Evolutionary conservation across 2,113 vertebrate species (phyloP).

Genomic region (Menidia beryllina): DNA sequence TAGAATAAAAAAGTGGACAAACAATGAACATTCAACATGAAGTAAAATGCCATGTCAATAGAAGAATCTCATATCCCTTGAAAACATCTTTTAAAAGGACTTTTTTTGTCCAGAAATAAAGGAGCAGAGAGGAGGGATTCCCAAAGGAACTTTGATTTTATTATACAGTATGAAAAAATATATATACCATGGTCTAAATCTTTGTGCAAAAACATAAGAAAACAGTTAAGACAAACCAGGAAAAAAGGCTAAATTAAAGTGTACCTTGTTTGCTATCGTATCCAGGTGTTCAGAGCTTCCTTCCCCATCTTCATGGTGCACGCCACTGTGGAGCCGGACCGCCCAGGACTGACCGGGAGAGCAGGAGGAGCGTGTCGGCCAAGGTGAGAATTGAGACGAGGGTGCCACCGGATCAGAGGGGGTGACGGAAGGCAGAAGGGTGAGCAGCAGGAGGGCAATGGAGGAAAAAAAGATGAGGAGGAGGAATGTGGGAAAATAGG

Average conservation of each 20-base stretch:
- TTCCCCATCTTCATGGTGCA: constrained; percentile 51
- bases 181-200: too few relatives aligned
- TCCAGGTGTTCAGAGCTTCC: constrained; percentile 79
- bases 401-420: constrained; percentile 17
- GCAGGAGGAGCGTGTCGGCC: constrained; percentile 69
- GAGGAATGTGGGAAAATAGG: constrained; percentile 51
- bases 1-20: too few relatives aligned
- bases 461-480: constrained; percentile 60
- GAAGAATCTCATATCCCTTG: too few relatives aligned
- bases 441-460: constrained; percentile 59
- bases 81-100: too few relatives aligned
- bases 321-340: constrained; percentile 78
- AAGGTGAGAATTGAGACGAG: constrained; percentile 14
- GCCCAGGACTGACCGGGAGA: constrained; percentile 86
- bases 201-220: too few relatives aligned
- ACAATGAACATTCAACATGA: too few relatives aligned
- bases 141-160: too few relatives aligned
- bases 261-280: constrained; percentile 82
- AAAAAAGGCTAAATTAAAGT: too few relatives aligned
- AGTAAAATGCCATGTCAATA: too few relatives aligned
- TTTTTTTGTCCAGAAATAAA: too few relatives aligned
- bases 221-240: too few relatives aligned
- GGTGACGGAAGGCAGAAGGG: constrained; percentile 38
- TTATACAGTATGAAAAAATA: too few relatives aligned
- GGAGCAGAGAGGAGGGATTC: not conserved